phyloP scores from a whole-genome alignment of 2,797 vertebrate species.

The Eleutherodactylus coqui region DNA sequence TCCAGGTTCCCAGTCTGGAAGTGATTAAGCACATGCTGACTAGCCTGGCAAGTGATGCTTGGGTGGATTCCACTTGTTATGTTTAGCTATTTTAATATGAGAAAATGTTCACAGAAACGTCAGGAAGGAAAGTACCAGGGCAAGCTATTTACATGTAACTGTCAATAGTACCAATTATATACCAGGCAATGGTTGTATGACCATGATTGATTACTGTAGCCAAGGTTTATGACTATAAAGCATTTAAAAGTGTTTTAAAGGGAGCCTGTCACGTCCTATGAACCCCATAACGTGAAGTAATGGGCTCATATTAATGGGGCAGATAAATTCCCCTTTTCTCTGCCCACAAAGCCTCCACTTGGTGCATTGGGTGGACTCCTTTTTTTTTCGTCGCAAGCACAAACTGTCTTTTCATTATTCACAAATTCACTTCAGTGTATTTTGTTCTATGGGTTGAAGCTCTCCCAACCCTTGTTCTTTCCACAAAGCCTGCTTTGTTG shows the following conservation, averaged over 20 bases:
- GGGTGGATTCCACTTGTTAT: slow-evolving; percentile 54
- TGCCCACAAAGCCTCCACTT: no score
- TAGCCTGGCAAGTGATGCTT: slow-evolving; percentile 25
- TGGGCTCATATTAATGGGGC: no score
- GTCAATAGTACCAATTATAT: background rate
- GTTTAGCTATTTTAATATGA: slow-evolving; percentile 39
- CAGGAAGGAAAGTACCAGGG: background rate
- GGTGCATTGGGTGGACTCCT: no score
- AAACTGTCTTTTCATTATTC: no score
- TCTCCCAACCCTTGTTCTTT: no score
- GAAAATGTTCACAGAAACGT: slow-evolving; percentile 29
- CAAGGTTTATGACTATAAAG: background rate
- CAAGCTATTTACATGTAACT: slow-evolving; percentile 4
- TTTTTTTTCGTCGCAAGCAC: no score
- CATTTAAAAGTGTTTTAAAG: background rate
- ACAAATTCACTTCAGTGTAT: no score
- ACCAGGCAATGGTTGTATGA: background rate
- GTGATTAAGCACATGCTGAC: slow-evolving; percentile 49
- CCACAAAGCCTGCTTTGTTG: no score
- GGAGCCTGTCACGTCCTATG: no score
- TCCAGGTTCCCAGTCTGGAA: slow-evolving; percentile 50
- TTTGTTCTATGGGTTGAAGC: no score
- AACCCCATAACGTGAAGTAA: no score
- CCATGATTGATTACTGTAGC: background rate
- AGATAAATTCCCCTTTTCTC: no score